Evolutionary conservation across 2,113 vertebrate species (phyloP), one percentile per base, ranked within the genome.

Genomic region (Cyphomyrus plagiostoma): DNA sequence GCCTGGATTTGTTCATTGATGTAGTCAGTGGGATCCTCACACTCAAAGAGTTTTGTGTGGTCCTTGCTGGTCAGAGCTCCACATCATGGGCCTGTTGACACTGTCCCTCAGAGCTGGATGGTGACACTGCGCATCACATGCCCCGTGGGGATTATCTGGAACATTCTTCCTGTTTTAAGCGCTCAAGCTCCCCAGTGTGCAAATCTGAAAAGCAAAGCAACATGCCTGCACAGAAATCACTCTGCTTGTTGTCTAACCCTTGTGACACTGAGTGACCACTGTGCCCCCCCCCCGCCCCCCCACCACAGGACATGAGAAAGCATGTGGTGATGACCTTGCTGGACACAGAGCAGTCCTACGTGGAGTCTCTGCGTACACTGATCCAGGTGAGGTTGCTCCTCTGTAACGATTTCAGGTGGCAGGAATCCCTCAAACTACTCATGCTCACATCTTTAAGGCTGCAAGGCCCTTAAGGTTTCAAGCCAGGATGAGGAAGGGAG

Each of bases 281-380:
- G 21, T 48, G 21, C 26, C 3, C 45, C 92, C 88, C 91, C 52
- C 91, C 88, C 90, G 21, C 26, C 3, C 45, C 92, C 88, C 91
- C 52, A 91, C 88, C 90, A 48, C 93, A 99, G 98, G 98, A 99
- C 93, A 99, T 99, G 98, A 96, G 98, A 94, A 99, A 96, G 93
- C 98, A 99, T 93, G 98, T 99, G 91, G 98, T 98, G 95, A 98
- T 99, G 98, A 99, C 98, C 23, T 96, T 99, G 77, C 93, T 98
- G 94, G 98, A 99, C 93, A 99, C 98, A 0, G 98, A 99, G 91
- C 97, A 99, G 93, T 99, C 98, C 0, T 99, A 99, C 3, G 98
- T 99, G 95, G 98, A 99, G 92, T 99, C 98, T 0, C 95, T 99
- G 42, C 98, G 97, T 88, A 98, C 96, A 7, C 95, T 99, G 89